Evolutionary conservation across 1,140 invertebrate species (phyloP).

Genomic region (Drosophila funebris): DNA sequence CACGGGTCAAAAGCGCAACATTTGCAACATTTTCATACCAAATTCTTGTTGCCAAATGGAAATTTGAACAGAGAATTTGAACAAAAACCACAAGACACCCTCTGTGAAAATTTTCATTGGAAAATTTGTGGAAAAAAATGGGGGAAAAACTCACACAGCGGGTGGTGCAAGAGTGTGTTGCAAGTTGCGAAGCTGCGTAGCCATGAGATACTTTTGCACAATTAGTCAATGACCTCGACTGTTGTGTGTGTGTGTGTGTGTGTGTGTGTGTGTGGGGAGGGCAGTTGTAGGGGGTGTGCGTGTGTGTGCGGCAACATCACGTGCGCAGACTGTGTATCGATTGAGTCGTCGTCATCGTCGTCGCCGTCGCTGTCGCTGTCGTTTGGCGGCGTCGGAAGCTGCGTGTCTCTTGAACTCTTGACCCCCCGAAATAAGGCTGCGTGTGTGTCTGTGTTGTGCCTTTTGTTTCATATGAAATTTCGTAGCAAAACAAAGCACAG

Average conservation of each 20-base stretch:
- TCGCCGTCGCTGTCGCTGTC: constrained; percentile 26
- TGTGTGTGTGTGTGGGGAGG: not conserved
- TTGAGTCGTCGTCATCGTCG: constrained; percentile 71
- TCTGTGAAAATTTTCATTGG: too few relatives aligned
- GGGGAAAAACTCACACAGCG: constrained; percentile 10
- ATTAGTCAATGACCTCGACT: constrained; percentile 80
- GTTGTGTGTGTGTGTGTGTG: constrained; percentile 19
- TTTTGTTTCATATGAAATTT: constrained; percentile 56
- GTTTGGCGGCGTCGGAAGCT: constrained; percentile 65
- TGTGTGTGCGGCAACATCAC: constrained; percentile 51
- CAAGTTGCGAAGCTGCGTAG: constrained; percentile 4
- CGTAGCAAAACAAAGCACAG: constrained; percentile 72
- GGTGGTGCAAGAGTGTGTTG: not conserved
- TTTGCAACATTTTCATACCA: not conserved
- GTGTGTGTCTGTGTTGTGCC: constrained; percentile 17
- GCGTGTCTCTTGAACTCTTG: constrained; percentile 79
- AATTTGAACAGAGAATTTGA: constrained; percentile 43
- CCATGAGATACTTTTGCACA: constrained; percentile 60
- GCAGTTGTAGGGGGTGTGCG: not conserved
- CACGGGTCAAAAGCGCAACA: constrained; percentile 56
- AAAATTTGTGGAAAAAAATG: constrained; percentile 8
- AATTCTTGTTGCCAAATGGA: not conserved
- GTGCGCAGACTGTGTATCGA: constrained; percentile 79
- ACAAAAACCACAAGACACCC: constrained; percentile 59
- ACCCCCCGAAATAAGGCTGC: constrained; percentile 59